phyloP scores from a whole-genome alignment of 2,888 invertebrate genomes.

The Andrena minutula region DNA sequence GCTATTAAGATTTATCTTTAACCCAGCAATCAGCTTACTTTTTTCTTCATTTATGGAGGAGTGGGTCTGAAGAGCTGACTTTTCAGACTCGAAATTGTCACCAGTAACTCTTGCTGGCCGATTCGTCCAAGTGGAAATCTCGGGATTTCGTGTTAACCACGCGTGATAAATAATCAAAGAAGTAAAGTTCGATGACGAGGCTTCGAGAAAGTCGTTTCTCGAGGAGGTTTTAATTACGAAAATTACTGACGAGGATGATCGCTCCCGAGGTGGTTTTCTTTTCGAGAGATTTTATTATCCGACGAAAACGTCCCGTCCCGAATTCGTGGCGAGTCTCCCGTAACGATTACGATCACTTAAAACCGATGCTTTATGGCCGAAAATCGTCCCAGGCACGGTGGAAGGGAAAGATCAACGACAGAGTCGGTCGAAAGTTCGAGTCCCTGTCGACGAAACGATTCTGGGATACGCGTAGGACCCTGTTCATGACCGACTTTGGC shows the following conservation, averaged over 20 bases:
- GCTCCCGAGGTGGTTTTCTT: background rate
- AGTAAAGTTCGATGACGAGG: too few relatives aligned
- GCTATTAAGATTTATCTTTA: too few relatives aligned
- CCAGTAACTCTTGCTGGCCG: background rate
- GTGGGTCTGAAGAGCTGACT: background rate
- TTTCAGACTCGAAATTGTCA: background rate
- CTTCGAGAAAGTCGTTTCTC: constrained; percentile 13
- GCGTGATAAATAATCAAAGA: constrained; percentile 24
- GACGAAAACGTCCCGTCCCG: background rate
- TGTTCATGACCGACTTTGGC: constrained; percentile 53
- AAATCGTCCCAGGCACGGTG: constrained; percentile 19
- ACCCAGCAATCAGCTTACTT: background rate
- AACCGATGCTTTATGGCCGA: constrained; percentile 21
- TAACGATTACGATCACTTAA: constrained; percentile 13
- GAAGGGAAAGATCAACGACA: background rate
- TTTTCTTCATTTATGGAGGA: background rate
- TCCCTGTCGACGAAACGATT: constrained; percentile 3
- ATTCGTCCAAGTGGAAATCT: constrained; percentile 5
- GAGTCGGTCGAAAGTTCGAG: constrained; percentile 9
- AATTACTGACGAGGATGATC: background rate
- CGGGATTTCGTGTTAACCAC: constrained; percentile 31
- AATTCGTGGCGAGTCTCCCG: background rate
- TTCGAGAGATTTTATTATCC: background rate
- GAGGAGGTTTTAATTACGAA: constrained; percentile 28
- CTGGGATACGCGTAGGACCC: constrained; percentile 7